Evolutionary conservation across 2,113 vertebrate genomes (phyloP).

Genomic region (Antechinus stuartii): DNA sequence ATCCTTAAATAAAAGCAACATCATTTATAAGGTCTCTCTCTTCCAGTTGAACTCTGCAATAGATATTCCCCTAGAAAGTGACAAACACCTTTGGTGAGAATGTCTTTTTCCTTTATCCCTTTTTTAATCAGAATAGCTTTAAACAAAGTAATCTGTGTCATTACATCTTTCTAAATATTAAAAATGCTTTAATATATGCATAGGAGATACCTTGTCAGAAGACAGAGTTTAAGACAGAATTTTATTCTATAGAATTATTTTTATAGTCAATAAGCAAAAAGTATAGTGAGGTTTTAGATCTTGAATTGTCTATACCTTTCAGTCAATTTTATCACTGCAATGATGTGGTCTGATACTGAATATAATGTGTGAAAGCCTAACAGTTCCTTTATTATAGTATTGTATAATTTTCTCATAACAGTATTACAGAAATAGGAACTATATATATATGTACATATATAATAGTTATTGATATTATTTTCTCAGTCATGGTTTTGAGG

Average conservation of each 20-base stretch:
- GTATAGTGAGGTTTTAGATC: not conserved
- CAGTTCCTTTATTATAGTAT: not conserved
- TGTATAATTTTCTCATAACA: not conserved
- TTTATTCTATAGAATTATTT: not conserved
- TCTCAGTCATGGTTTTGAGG: not conserved
- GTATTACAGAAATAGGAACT: not conserved
- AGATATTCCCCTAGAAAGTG: not conserved
- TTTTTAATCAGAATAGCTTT: not conserved
- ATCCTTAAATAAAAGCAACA: not conserved
- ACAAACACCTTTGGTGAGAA: not conserved
- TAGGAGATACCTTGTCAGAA: not conserved
- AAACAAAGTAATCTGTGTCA: not conserved
- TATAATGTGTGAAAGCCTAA: not conserved
- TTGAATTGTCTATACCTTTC: not conserved
- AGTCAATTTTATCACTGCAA: not conserved
- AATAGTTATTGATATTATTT: not conserved
- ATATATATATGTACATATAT: not conserved
- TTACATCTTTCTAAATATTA: not conserved
- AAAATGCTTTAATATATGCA: not conserved
- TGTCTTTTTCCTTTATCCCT: not conserved
- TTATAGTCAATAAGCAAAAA: not conserved
- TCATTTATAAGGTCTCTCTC: not conserved
- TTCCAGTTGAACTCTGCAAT: not conserved
- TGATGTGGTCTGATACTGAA: not conserved
- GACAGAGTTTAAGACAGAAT: not conserved